Conservation (phyloP, 2,888 invertebrate species). For the Parasteatoda lunata region DNA sequence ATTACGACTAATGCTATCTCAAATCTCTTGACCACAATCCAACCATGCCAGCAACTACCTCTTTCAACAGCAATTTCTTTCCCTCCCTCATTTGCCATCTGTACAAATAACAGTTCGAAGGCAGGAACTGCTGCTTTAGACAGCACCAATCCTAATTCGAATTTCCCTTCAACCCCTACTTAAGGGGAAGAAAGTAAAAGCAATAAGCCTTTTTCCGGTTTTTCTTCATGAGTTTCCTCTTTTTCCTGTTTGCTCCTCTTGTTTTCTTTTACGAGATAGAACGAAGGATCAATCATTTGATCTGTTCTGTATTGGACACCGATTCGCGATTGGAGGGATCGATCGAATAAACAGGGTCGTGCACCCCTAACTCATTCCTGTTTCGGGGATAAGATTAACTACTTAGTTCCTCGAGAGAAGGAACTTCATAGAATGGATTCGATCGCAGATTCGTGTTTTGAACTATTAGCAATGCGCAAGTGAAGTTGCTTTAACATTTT, state of each 20-base stretch:
- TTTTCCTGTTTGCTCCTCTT: background rate
- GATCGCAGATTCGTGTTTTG: too few species aligned
- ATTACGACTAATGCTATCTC: background rate
- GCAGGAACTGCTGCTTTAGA: background rate
- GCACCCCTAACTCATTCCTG: background rate
- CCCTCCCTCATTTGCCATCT: background rate
- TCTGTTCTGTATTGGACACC: background rate
- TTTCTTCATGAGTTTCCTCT: background rate
- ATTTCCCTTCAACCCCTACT: background rate
- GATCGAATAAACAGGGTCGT: constrained; percentile 5
- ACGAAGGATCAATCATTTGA: background rate
- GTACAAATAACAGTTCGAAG: background rate
- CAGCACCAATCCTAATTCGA: background rate
- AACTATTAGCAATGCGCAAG: too few species aligned
- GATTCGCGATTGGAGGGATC: background rate
- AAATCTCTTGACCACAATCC: background rate
- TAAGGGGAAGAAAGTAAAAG: background rate
- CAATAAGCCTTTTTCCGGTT: background rate
- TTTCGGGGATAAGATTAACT: background rate
- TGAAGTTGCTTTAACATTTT: too few species aligned
- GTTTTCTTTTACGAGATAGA: background rate
- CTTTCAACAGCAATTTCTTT: background rate
- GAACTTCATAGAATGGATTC: background rate
- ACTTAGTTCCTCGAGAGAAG: background rate
- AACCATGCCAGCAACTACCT: background rate